Conservation (phyloP, 2,888 invertebrate species). For the Amblyteles armatorius region DNA sequence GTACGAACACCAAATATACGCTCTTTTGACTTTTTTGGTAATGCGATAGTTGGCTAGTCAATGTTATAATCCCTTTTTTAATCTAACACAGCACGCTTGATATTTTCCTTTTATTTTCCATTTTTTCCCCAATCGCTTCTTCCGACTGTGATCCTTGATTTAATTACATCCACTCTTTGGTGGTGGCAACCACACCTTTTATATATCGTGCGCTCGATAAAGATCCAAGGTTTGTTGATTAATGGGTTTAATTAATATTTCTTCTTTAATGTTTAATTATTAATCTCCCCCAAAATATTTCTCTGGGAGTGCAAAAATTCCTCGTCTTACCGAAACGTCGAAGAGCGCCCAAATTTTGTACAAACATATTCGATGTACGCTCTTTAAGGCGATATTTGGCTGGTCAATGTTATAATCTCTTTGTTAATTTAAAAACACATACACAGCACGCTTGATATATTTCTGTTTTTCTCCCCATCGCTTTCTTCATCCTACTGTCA, state of each 20-base stretch:
- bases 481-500: not conserved
- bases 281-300: too few relatives aligned
- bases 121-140: too few relatives aligned
- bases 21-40: slow-evolving; percentile 23
- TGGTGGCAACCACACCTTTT: not conserved
- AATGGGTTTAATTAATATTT: not conserved
- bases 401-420: slow-evolving; percentile 3
- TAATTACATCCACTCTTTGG: not conserved
- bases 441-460: not conserved
- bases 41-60: not conserved
- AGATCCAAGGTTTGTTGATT: not conserved
- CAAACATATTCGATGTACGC: not conserved
- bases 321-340: not conserved
- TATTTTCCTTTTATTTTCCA: too few relatives aligned
- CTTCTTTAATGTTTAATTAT: not conserved
- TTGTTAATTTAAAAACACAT: not conserved
- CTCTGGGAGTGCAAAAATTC: not conserved
- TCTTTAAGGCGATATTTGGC: slow-evolving; percentile 16
- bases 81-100: not conserved
- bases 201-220: not conserved
- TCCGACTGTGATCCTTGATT: not conserved
- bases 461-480: not conserved
- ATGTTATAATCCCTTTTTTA: slow-evolving; percentile 10
- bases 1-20: not conserved
- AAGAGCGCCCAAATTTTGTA: not conserved